These are phyloP conservation scores for Apis mellifera DNA, from an alignment of 1,140 invertebrate genomes.

Conservation along the genomic window Amel_HAv3.1 CM009932.2:5564001-5564500, in stretches of 20 bases:
- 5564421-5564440: background rate
- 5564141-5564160: constrained; percentile 20
- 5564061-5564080: constrained; percentile 80
- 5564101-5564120: constrained; percentile 58
- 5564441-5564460: background rate
- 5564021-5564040: constrained; percentile 51
- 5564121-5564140: constrained; percentile 40
- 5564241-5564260: background rate
- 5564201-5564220: background rate
- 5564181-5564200: background rate
- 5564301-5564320: constrained; percentile 4
- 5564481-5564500: background rate
- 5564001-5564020: constrained; percentile 21
- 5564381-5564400: background rate
- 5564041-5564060: constrained; percentile 66
- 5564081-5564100: constrained; percentile 79
- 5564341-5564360: background rate
- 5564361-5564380: background rate
- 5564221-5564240: background rate
- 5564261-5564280: constrained; percentile 31
- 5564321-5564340: background rate
- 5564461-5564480: background rate
- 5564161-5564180: constrained; percentile 21
- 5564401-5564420: background rate
- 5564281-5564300: background rate